These are phyloP conservation scores for Sylvilagus floridanus DNA, from an alignment of 2,797 vertebrate genomes.

Conservation along the genomic window DNA sequence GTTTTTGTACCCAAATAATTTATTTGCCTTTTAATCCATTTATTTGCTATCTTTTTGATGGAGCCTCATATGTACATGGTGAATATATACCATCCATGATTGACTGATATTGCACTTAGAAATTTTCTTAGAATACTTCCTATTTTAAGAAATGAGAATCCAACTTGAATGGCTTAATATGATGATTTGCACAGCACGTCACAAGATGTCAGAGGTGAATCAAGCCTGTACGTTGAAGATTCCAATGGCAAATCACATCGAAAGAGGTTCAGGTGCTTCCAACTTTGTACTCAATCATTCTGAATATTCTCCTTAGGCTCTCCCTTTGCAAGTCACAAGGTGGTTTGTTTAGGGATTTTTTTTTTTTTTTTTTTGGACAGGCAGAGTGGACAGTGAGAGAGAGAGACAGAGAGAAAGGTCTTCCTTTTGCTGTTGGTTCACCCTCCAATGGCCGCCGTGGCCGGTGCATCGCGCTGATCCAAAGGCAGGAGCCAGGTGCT, in stretches of 20 bases:
- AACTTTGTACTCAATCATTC: not conserved
- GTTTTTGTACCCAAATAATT: no score
- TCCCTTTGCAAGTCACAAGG: not conserved
- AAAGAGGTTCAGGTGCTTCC: not conserved
- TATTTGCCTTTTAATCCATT: no score
- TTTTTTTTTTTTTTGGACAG: not conserved
- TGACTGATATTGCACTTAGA: not conserved
- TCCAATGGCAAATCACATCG: not conserved
- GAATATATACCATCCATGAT: not conserved
- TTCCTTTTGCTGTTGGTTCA: no score
- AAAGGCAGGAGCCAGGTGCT: no score
- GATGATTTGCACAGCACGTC: not conserved
- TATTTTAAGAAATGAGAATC: conserved; percentile 4
- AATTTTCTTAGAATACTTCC: conserved; percentile 20
- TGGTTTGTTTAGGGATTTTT: not conserved
- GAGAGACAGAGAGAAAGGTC: no score
- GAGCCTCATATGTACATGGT: not conserved
- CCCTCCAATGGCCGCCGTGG: no score
- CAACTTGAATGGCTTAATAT: not conserved
- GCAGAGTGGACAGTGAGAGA: no score
- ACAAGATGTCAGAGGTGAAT: not conserved
- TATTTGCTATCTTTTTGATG: no score
- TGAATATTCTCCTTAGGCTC: not conserved
- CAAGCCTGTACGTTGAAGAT: not conserved
- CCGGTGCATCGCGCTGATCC: no score